Conservation (phyloP, 1,140 invertebrate genomes). For the Vanessa atalanta region DNA sequence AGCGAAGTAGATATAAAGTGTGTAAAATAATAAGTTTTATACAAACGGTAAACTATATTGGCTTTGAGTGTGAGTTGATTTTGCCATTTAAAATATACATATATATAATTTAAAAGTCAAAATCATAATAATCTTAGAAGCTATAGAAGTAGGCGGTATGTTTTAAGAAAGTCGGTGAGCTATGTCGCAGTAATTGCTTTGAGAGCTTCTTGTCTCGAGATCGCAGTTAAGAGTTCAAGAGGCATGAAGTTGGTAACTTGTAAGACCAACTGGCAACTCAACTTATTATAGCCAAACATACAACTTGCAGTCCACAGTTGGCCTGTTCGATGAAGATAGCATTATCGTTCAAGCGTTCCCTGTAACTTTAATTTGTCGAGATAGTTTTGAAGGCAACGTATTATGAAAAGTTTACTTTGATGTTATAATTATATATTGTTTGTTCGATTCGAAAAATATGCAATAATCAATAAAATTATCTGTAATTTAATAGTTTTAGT, state of each 20-base stretch:
- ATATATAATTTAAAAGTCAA: neutral
- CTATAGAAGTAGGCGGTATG: conserved; percentile 8
- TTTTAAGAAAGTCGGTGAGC: conserved; percentile 32
- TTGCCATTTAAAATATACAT: no score
- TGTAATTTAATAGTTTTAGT: no score
- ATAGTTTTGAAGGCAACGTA: conserved; percentile 25
- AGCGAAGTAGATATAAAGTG: no score
- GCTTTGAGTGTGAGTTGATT: no score
- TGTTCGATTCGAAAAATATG: no score
- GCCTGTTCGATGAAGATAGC: conserved; percentile 53
- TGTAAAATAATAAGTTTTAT: no score
- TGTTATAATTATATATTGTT: no score
- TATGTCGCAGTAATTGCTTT: conserved; percentile 48
- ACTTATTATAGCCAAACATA: conserved; percentile 60
- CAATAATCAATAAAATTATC: no score
- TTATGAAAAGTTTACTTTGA: neutral
- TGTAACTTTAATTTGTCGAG: conserved; percentile 40
- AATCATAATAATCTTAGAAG: neutral
- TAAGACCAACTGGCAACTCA: conserved; percentile 51
- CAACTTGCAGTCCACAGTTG: conserved; percentile 39
- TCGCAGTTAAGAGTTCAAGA: conserved; percentile 60
- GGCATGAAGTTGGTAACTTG: conserved; percentile 53
- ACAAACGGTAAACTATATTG: no score
- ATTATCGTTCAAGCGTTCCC: conserved; percentile 41
- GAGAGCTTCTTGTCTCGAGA: conserved; percentile 49